phyloP scores from a whole-genome alignment of 2,113 vertebrate species.

The Stegostoma tigrinum region DNA sequence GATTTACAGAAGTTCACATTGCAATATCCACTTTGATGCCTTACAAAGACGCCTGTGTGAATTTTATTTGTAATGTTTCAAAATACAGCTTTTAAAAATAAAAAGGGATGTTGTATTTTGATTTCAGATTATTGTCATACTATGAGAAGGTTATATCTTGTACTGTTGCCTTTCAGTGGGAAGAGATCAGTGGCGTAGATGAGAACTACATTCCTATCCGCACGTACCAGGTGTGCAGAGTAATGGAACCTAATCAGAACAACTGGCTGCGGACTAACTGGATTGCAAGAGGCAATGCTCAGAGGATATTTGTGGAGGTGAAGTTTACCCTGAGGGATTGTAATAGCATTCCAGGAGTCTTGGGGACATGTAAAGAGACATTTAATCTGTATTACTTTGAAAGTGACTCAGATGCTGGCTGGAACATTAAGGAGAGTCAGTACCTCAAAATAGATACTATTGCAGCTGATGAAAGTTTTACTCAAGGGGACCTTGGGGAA shows the following conservation, averaged over 20 bases:
- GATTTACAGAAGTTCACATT: background rate
- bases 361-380: constrained; percentile 98
- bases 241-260: constrained; percentile 99
- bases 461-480: constrained; percentile 99
- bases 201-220: constrained; percentile 97
- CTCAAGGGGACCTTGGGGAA: constrained; percentile 96
- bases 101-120: background rate
- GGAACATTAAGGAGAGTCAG: constrained; percentile 91
- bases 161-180: constrained; percentile 74
- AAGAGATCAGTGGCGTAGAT: constrained; percentile 98
- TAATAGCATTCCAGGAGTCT: constrained; percentile 97
- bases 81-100: background rate
- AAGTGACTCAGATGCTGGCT: constrained; percentile 89
- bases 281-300: constrained; percentile 94
- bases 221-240: constrained; percentile 98
- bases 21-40: background rate
- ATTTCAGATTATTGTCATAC: background rate
- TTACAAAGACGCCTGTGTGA: background rate
- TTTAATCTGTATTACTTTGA: constrained; percentile 99
- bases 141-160: constrained; percentile 13
- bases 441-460: constrained; percentile 99
- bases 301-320: constrained; percentile 99
- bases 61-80: background rate
- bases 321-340: constrained; percentile 99
- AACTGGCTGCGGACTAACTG: constrained; percentile 99